Evolutionary conservation across 2,113 vertebrate species (phyloP), one percentile per base, ranked within the genome.

Genomic region (Corvus moneduloides): DNA sequence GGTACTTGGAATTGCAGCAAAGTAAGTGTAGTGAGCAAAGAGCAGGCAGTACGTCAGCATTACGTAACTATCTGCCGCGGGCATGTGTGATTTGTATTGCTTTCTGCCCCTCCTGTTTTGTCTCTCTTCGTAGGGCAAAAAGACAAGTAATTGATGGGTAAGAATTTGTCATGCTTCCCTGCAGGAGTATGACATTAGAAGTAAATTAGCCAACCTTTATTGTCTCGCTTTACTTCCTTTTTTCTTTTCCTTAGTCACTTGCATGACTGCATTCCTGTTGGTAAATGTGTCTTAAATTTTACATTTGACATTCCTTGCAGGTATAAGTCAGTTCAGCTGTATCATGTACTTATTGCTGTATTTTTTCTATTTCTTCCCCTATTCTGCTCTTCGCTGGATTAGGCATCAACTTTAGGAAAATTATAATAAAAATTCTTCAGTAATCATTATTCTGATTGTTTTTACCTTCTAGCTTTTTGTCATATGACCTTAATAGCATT

Each of bases 71-170:
- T 71, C 52, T 84, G 94, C 92, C 11, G 18, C 10, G 13, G 86
- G 90, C 85, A 3, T 86, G 48, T 74, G 75, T 72, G 72, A 81
- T 69, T 84, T 84, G 20, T 89, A 44, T 71, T 92, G 82, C 83
- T 58, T 71, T 89, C 68, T 78, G 44, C 23, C 49, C 52, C 64
- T 89, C 52, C 76, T 93, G 68, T 71, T 83, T 63, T 54, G 44
- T 87, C 61, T 61, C 17, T 24, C 64, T 86, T 96, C 16, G 0
- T 17, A 88, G 88, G 88, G 54, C 61, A 94, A 71, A 93, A 86
- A 90, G 52, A 52, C 82, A 81, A 17, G 52, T 95, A 92, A 88
- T 94, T 74, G 92, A 94, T 90, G 90, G 94, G n/a, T 84, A 84
- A 84, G 73, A 87, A 84, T 93, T 93, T 81, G 83, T 95, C 83